A percentile compares a stretch with the other conserved stretches of the same genome.
Conservation (phyloP, 35 echinoderm and acorn worm genomes). For the Patiria miniata region DNA sequence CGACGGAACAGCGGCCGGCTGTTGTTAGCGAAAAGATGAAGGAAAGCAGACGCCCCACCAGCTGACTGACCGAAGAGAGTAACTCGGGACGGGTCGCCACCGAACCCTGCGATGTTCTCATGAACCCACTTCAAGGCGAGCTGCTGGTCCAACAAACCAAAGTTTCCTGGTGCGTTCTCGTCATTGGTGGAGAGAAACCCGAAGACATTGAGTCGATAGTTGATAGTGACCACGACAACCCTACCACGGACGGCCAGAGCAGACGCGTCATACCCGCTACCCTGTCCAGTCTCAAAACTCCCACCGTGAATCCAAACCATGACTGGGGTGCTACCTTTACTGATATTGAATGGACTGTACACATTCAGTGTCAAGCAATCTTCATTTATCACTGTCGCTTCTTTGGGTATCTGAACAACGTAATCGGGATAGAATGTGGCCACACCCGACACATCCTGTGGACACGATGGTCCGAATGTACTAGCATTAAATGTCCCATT, state of each 20-base stretch:
- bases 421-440: slow-evolving; percentile 2
- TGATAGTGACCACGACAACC: slow-evolving; percentile 61
- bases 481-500: slow-evolving; percentile 36
- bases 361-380: slow-evolving; percentile 41
- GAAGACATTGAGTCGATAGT: slow-evolving; percentile 57
- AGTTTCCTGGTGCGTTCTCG: slow-evolving; percentile 57
- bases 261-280: slow-evolving; percentile 30
- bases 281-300: slow-evolving; percentile 21
- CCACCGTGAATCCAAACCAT: slow-evolving; percentile 84
- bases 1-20: slow-evolving; percentile 30
- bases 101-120: slow-evolving; percentile 52
- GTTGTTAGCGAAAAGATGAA: slow-evolving; percentile 34
- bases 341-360: background rate
- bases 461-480: slow-evolving; percentile 48
- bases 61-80: slow-evolving; percentile 38
- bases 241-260: slow-evolving; percentile 25
- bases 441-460: background rate
- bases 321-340: slow-evolving; percentile 35
- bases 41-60: background rate
- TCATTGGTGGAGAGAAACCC: slow-evolving; percentile 38
- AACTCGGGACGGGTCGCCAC: slow-evolving; percentile 40
- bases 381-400: background rate
- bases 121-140: slow-evolving; percentile 58
- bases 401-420: background rate
- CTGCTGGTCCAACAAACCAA: slow-evolving; percentile 65